Base-by-base conservation (phyloP, 1,140 invertebrate species). In the Oryzaephilus surinamensis region DNA sequence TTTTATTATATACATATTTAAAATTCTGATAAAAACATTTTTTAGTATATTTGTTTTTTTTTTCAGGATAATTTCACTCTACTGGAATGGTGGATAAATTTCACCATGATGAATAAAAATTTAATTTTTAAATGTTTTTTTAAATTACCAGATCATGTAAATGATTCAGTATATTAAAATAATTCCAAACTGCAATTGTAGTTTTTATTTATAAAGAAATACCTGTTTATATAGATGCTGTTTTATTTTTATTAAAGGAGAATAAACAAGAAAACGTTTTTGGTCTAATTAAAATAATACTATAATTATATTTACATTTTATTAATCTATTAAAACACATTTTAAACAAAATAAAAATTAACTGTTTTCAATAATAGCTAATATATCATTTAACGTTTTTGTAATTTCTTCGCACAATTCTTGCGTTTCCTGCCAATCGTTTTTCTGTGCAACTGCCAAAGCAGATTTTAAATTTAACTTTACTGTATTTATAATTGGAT, bases 401-500 rank as follows among this genome's bases (percentile, higher is more conserved):
- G 44, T 32, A 6, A 51, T 40, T 18, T 52, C 21, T 10, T 48
- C 38, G 0, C 46, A 5, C 5, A 45, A 34, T 8, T 43, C 45
- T 28, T 34, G 41, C 7, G 48, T 51, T 13, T 53, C 51, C 11
- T 47, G 33, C 38, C 47, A 57, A 13, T 55, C 43, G 8, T 55
- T 44, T 38, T 57, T 59, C 26, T 50, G 54, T 4, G 58, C 45
- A 2, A 50, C 54, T n/a, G 55, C 13, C 18, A 60, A 43, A 10
- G 57, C 52, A 12, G 56, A 48, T 21, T 40, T 51, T 8, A 62
- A 30, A 41, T 55, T 62, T 6, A 59, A 38, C 20, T 51, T 54
- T n/a, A 59, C 50, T 4, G 57, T 58, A 45, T 52, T 48, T 2
- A 60, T 28, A 7, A 60, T 26, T 11, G 50, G 43, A 40, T 53